Percentiles rank a stretch among this genome's conserved stretches.
phyloP scores from a whole-genome alignment of 2,888 invertebrate species.

The Caenorhabditis japonica region DNA sequence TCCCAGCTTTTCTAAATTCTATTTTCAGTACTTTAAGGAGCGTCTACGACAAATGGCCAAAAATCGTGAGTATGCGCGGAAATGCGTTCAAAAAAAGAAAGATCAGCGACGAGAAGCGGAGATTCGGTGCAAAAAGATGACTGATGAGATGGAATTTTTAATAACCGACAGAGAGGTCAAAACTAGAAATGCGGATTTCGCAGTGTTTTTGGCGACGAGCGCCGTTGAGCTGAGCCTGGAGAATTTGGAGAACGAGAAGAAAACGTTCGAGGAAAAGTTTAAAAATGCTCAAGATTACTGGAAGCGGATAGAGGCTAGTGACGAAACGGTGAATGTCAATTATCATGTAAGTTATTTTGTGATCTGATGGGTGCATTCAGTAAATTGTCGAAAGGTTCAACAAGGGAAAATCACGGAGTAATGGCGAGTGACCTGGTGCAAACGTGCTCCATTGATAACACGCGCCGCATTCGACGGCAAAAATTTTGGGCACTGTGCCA shows the following conservation, averaged over 20 bases:
- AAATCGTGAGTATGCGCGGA: conserved; percentile 39
- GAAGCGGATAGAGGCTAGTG: conserved; percentile 2
- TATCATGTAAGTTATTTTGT: conserved; percentile 13
- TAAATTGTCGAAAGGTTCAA: too few species aligned
- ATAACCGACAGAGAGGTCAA: not conserved
- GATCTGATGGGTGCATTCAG: too few species aligned
- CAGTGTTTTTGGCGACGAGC: conserved; percentile 16
- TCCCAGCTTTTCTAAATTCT: too few species aligned
- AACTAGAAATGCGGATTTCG: conserved; percentile 29
- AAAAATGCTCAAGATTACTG: not conserved
- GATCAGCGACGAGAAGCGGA: conserved; percentile 24
- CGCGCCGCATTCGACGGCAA: too few species aligned
- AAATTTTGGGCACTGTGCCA: too few species aligned
- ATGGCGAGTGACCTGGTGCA: too few species aligned
- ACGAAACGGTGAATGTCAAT: conserved; percentile 34
- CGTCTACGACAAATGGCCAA: conserved; percentile 40
- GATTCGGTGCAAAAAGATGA: conserved; percentile 1
- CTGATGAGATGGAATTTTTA: not conserved
- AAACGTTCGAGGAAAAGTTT: conserved; percentile 3
- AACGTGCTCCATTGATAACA: too few species aligned
- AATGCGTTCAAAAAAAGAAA: conserved; percentile 42
- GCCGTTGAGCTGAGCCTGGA: not conserved
- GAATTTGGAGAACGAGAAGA: not conserved
- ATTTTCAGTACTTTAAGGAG: too few species aligned
- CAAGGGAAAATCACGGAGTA: too few species aligned